phyloP scores from a whole-genome alignment of 2,888 invertebrate species.

The Drosophila paranaensis region DNA sequence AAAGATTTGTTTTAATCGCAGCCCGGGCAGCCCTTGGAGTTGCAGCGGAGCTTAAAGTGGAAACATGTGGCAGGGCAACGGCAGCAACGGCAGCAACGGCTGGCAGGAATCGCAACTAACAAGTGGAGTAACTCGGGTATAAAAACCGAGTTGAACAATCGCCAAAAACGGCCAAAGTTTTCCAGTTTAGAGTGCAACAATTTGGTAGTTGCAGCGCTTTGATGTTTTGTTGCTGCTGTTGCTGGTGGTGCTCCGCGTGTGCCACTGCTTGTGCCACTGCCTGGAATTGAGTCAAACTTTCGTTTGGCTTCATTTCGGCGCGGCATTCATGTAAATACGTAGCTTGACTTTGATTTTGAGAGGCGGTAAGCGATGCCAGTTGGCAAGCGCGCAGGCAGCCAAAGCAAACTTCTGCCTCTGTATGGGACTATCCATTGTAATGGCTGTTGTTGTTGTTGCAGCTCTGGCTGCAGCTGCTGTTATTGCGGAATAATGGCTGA shows the following conservation, averaged over 20 bases:
- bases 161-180: constrained; percentile 61
- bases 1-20: constrained; percentile 24
- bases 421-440: constrained; percentile 38
- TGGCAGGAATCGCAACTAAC: constrained; percentile 31
- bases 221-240: constrained; percentile 15
- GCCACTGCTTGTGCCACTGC: constrained; percentile 13
- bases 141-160: constrained; percentile 59
- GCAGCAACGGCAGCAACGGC: constrained; percentile 18
- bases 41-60: neutral
- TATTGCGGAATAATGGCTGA: constrained; percentile 64
- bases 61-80: constrained; percentile 16
- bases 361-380: constrained; percentile 70
- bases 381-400: constrained; percentile 56
- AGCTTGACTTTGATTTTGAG: constrained; percentile 71
- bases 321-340: constrained; percentile 72
- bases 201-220: constrained; percentile 44
- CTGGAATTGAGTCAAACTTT: constrained; percentile 67
- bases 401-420: constrained; percentile 61
- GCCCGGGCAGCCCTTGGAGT: neutral
- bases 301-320: constrained; percentile 55
- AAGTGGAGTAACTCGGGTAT: constrained; percentile 31
- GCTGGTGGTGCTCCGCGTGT: constrained; percentile 19
- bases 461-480: constrained; percentile 42
- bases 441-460: constrained; percentile 12
- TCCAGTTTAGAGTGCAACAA: constrained; percentile 59